A percentile compares a stretch with the other conserved stretches of the same genome.
These are phyloP conservation scores for Microchrysa polita DNA, from an alignment of 2,888 invertebrate genomes.

Conservation along the genomic window DNA sequence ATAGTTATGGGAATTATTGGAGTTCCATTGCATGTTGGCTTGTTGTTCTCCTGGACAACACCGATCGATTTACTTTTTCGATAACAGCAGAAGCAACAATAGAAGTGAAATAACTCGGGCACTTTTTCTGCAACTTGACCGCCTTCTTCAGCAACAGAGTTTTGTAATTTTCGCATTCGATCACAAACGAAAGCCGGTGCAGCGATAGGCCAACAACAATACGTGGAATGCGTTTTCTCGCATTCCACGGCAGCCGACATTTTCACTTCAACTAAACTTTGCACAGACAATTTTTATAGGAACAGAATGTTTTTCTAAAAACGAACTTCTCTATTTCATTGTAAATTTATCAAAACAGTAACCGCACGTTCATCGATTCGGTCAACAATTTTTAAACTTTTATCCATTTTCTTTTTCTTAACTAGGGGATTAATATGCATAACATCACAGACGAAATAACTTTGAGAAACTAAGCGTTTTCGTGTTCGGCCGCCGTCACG, in stretches of 20 bases:
- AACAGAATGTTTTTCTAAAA: background rate
- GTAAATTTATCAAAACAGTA: background rate
- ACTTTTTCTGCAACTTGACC: conserved; percentile 53
- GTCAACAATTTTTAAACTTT: background rate
- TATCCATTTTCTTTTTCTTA: background rate
- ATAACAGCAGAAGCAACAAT: conserved; percentile 56
- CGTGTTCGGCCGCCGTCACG: conserved; percentile 5
- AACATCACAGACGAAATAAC: conserved; percentile 53
- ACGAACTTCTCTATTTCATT: background rate
- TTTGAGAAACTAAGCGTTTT: conserved; percentile 36
- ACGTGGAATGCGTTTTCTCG: conserved; percentile 9
- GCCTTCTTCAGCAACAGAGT: conserved; percentile 40
- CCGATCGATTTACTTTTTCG: conserved; percentile 61
- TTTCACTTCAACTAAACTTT: conserved; percentile 11
- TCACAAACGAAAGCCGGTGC: conserved; percentile 46
- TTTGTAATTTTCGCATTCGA: conserved; percentile 48
- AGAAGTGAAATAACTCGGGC: conserved; percentile 53
- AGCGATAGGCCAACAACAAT: conserved; percentile 21
- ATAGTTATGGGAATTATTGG: conserved; percentile 54
- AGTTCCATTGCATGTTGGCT: conserved; percentile 52
- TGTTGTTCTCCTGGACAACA: conserved; percentile 47
- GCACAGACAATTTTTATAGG: background rate
- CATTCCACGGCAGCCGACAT: conserved; percentile 28
- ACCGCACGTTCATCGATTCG: background rate
- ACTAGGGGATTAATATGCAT: conserved; percentile 45